These are phyloP conservation scores for Murina feae DNA, from an alignment of 2,113 vertebrate genomes.

Conservation along the genomic window DNA sequence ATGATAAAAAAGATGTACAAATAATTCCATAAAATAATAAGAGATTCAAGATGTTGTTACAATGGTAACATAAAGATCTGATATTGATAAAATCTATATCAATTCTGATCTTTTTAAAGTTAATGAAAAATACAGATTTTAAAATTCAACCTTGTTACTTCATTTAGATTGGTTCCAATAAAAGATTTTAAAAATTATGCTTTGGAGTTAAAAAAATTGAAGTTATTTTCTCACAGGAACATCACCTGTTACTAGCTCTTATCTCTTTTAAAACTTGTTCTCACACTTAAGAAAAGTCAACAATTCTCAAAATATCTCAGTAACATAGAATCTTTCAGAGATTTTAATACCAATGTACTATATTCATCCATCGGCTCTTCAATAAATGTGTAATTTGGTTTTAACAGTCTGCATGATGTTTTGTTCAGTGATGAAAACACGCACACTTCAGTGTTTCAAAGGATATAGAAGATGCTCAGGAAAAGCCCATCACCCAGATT, in stretches of 20 bases:
- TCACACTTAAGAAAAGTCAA: background rate
- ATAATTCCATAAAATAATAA: constrained; percentile 31
- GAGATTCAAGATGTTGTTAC: constrained; percentile 64
- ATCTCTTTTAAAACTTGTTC: background rate
- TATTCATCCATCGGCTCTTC: background rate
- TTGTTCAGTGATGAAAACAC: background rate
- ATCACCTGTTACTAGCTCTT: background rate
- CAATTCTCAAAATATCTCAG: background rate
- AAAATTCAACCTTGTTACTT: constrained; percentile 4
- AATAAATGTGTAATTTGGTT: background rate
- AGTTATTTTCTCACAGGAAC: background rate
- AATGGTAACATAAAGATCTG: constrained; percentile 4
- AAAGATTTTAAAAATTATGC: background rate
- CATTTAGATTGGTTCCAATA: constrained; percentile 8
- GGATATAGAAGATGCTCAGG: background rate
- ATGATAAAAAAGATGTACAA: constrained; percentile 21
- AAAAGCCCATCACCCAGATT: background rate
- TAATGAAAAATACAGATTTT: background rate
- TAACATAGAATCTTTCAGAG: background rate
- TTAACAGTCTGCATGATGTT: background rate
- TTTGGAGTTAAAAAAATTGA: background rate
- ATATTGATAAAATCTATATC: background rate
- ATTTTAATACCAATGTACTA: background rate
- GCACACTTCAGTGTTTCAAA: background rate
- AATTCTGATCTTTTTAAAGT: constrained; percentile 12